Conservation (phyloP, 2,888 invertebrate species). For the Icerya purchasi region DNA sequence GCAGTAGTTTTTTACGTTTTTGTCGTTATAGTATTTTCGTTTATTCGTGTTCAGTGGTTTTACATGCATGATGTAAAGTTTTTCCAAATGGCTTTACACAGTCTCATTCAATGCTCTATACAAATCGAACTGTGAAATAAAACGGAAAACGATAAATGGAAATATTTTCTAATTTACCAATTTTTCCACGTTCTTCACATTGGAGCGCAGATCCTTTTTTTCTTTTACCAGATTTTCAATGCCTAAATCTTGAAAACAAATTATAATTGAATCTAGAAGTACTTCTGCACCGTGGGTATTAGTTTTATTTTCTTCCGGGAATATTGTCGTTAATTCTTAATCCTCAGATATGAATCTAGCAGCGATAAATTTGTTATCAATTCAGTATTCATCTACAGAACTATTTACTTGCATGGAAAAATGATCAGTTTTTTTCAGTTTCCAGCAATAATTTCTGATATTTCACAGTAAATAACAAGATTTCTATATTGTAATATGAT, state of each 20-base stretch:
- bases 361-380: slow-evolving; percentile 12
- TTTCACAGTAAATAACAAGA: neutral
- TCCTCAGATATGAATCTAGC: slow-evolving; percentile 7
- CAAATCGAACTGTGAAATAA: slow-evolving; percentile 11
- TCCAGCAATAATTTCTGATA: slow-evolving; percentile 5
- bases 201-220: slow-evolving; percentile 10
- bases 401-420: slow-evolving; percentile 12
- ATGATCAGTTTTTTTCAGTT: slow-evolving; percentile 8
- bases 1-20: no score
- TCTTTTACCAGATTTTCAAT: slow-evolving; percentile 9
- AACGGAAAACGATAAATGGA: slow-evolving; percentile 8
- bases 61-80: slow-evolving; percentile 7
- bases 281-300: slow-evolving; percentile 6
- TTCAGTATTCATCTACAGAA: slow-evolving; percentile 12
- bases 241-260: slow-evolving; percentile 8
- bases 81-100: slow-evolving; percentile 12
- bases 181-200: slow-evolving; percentile 7
- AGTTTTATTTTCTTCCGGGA: slow-evolving; percentile 11
- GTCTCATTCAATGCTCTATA: slow-evolving; percentile 10
- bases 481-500: slow-evolving; percentile 2
- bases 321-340: slow-evolving; percentile 8
- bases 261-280: slow-evolving; percentile 10
- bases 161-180: slow-evolving; percentile 1
- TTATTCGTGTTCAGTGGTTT: slow-evolving; percentile 6
- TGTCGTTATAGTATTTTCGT: no score